A percentile compares a stretch with the other conserved stretches of the same genome.
Evolutionary conservation across 2,888 invertebrate genomes (phyloP).

Genomic region (Ametastegia equiseti): DNA sequence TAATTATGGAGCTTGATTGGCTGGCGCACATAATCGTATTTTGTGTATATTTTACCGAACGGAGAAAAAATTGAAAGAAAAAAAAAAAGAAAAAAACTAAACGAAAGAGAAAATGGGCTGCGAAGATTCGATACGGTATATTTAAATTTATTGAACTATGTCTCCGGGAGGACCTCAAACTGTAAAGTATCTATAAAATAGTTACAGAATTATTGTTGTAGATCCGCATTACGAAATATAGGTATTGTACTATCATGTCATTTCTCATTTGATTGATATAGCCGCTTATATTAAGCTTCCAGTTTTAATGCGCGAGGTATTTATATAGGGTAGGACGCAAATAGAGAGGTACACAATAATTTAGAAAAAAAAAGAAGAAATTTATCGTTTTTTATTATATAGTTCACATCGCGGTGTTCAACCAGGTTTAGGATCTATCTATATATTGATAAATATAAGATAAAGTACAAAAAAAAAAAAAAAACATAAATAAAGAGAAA

Average conservation of each 20-base stretch:
- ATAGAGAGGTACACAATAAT: too few relatives aligned
- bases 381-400: not conserved
- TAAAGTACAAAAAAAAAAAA: constrained; percentile 17
- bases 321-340: not conserved
- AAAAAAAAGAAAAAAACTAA: not conserved
- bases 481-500: too few relatives aligned
- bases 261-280: not conserved
- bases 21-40: not conserved
- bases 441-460: not conserved
- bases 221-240: not conserved
- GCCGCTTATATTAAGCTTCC: not conserved
- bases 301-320: not conserved
- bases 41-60: not conserved
- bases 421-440: constrained; percentile 2
- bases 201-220: not conserved
- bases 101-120: not conserved
- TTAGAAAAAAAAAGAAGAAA: too few relatives aligned
- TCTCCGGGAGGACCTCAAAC: not conserved
- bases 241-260: not conserved
- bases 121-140: not conserved
- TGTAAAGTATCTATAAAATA: not conserved
- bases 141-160: not conserved
- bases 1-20: not conserved
- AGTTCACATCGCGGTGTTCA: constrained; percentile 5
- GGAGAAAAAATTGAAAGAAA: not conserved